phyloP scores from a whole-genome alignment of 2,797 vertebrate genomes.

The Halcyon leucocephala region DNA sequence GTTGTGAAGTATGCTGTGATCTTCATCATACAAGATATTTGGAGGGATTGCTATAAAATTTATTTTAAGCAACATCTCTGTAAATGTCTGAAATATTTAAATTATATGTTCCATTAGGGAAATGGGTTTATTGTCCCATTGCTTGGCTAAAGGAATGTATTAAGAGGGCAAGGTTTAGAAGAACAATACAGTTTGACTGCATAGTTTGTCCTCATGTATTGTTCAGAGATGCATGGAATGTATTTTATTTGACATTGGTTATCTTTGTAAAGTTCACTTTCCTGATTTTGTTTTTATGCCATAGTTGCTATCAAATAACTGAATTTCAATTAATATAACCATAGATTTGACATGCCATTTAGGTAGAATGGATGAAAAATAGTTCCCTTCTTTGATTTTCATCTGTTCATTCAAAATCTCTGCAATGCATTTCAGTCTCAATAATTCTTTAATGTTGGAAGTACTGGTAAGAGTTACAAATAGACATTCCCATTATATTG shows the following conservation, averaged over 20 bases:
- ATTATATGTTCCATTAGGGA: constrained; percentile 25
- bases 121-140: constrained; percentile 19
- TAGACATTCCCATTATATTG: not conserved
- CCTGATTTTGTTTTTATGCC: not conserved
- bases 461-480: not conserved
- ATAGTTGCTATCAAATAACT: not conserved
- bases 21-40: not conserved
- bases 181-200: constrained; percentile 37
- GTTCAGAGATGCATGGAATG: not conserved
- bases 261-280: not conserved
- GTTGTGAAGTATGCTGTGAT: not conserved
- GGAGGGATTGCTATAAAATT: not conserved
- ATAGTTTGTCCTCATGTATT: not conserved
- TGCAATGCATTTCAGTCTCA: not conserved
- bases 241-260: not conserved
- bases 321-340: not conserved
- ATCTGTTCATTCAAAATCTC: not conserved
- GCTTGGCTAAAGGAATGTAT: constrained; percentile 36
- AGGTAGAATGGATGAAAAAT: not conserved
- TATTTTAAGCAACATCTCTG: constrained; percentile 22
- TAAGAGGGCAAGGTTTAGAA: not conserved
- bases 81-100: constrained; percentile 41
- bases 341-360: not conserved
- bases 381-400: not conserved
- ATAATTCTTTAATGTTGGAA: not conserved